Evolutionary conservation across 2,888 invertebrate species (phyloP).

Genomic region (Dastarcus helophoroides): DNA sequence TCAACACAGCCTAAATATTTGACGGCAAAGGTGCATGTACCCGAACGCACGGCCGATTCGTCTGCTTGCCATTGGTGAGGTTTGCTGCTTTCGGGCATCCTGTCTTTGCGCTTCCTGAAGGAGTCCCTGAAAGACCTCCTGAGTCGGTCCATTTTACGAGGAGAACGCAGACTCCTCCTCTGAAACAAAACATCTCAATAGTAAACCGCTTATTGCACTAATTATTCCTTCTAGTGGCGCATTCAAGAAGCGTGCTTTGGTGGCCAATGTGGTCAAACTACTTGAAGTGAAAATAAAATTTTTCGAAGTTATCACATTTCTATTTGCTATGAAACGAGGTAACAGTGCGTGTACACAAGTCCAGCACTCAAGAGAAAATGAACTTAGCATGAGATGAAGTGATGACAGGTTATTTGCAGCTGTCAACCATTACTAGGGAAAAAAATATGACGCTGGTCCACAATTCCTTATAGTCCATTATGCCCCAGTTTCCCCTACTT

Average conservation of each 20-base stretch:
- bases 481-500: no score
- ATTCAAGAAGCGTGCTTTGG: background rate
- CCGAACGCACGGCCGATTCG: constrained; percentile 89
- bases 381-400: no score
- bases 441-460: no score
- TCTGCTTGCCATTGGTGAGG: constrained; percentile 99
- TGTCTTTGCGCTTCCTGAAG: constrained; percentile 79
- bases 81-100: constrained; percentile 83
- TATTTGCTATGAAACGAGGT: no score
- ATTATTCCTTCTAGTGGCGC: background rate
- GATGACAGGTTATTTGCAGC: no score
- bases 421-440: no score
- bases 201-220: background rate
- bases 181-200: constrained; percentile 23
- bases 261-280: background rate
- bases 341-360: no score
- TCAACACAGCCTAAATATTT: constrained; percentile 99
- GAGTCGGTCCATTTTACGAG: constrained; percentile 78
- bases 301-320: no score
- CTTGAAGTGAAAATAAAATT: background rate
- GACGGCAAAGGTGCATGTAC: constrained; percentile 94
- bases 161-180: constrained; percentile 56
- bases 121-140: constrained; percentile 86
- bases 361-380: no score
- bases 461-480: no score